phyloP scores from a whole-genome alignment of 2,797 vertebrate species.

The Cossypha polioptera region DNA sequence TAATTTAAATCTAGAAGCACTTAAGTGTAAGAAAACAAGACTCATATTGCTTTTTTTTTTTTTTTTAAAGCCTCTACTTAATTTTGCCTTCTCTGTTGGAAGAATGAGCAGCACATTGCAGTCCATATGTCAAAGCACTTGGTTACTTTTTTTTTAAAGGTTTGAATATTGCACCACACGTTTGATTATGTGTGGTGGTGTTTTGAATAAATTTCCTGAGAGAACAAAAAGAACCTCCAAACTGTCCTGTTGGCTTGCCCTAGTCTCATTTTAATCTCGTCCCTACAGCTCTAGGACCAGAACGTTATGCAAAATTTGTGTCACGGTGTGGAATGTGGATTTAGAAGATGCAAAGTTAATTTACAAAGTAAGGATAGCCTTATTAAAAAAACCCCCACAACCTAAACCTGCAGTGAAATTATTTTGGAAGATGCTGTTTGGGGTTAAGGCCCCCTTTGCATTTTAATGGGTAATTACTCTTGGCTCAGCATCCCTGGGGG shows the following conservation, averaged over 20 bases:
- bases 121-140: neutral
- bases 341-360: neutral
- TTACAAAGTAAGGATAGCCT: neutral
- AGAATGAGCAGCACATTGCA: neutral
- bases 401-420: neutral
- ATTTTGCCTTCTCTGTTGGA: neutral
- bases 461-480: neutral
- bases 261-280: neutral
- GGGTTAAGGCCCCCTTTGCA: neutral
- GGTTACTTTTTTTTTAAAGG: too few relatives aligned
- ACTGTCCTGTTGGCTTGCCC: neutral
- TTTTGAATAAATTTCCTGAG: neutral
- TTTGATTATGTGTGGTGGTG: neutral
- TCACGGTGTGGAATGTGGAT: neutral
- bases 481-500: neutral
- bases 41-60: neutral
- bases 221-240: neutral
- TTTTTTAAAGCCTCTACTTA: neutral
- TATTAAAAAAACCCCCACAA: neutral
- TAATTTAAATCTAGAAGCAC: neutral
- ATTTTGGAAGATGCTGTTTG: neutral
- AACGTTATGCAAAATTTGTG: neutral
- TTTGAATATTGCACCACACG: neutral
- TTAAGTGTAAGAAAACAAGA: neutral
- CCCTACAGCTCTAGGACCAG: neutral